These are phyloP conservation scores for Cyphomyrus plagiostoma DNA, from an alignment of 2,113 vertebrate species.

Conservation along the genomic window DNA sequence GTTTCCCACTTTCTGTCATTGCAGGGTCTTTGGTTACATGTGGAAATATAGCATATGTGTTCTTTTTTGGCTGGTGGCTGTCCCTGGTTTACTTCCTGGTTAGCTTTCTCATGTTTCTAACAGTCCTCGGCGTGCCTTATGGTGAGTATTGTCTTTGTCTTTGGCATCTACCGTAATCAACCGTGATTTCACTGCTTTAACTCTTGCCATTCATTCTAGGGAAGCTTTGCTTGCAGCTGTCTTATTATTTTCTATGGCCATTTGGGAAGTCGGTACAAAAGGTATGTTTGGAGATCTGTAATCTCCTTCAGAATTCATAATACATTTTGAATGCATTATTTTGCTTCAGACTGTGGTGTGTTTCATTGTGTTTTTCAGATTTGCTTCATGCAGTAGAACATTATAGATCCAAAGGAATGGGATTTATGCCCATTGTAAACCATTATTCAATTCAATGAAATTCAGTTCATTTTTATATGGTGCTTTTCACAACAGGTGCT, in stretches of 20 bases:
- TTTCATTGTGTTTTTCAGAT: background rate
- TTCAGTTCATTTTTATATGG: background rate
- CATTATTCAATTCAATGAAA: background rate
- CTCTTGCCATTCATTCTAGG: constrained; percentile 37
- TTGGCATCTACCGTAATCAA: background rate
- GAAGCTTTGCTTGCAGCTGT: constrained; percentile 60
- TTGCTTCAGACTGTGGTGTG: background rate
- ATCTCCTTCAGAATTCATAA: background rate
- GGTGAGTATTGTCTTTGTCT: constrained; percentile 52
- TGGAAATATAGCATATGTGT: constrained; percentile 69
- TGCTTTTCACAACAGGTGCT: background rate
- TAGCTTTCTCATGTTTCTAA: constrained; percentile 67
- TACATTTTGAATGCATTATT: background rate
- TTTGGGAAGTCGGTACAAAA: constrained; percentile 71
- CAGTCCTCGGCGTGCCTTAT: constrained; percentile 61
- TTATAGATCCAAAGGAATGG: background rate
- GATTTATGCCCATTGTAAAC: background rate
- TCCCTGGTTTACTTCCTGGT: constrained; percentile 66
- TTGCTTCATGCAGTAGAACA: background rate
- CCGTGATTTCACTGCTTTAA: background rate
- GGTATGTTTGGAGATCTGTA: constrained; percentile 34
- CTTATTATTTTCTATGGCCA: constrained; percentile 71
- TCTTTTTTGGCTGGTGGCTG: constrained; percentile 84
- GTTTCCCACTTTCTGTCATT: background rate
- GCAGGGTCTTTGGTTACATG: constrained; percentile 61